Base-by-base conservation (phyloP, 2,888 invertebrate genomes). In the Cosmorhoe ocellata region DNA sequence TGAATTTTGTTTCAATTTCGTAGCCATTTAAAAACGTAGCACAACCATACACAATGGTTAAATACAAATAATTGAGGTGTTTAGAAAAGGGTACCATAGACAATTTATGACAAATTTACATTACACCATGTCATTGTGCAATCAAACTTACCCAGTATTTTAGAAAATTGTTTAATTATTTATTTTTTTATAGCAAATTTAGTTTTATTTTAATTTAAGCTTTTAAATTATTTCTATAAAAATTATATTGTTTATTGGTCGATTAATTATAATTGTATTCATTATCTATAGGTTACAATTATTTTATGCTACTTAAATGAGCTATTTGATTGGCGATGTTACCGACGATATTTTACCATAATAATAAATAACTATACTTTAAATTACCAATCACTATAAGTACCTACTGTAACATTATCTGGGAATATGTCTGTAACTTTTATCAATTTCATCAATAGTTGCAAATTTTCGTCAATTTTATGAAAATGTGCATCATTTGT, bases 401-500 rank as follows among this genome's bases (percentile, higher is more conserved):
- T 18, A 18, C 4, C 18, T 18, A 18, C 4, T n/a, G n/a, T n/a
- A n/a, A n/a, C n/a, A n/a, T n/a, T n/a, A n/a, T n/a, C n/a, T n/a
- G n/a, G n/a, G n/a, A n/a, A n/a, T n/a, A n/a, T n/a, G n/a, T n/a
- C n/a, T n/a, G 18, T 18, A 18, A 2, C 18, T 18, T 18, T 3
- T 7, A 24, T 6, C 1, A 24, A 6, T 24, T 24, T 24, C 7
- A 42, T 38, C 24, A 66, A 75, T 76, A 76, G 69, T 61, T 80
- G 80, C 74, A 72, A 50, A 71, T 76, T 79, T 81, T 83, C 71
- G 75, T 79, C 63, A 26, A 39, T 24, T 12, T 54, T 53, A 83
- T 76, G 77, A 81, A 81, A 80, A 72, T 74, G 45, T 76, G 77
- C 79, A 81, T 68, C 69, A 78, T 79, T 76, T 63, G 54, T 53